Conservation (phyloP, 2,797 vertebrate species). For the Ctenochaetus hawaiiensis region DNA sequence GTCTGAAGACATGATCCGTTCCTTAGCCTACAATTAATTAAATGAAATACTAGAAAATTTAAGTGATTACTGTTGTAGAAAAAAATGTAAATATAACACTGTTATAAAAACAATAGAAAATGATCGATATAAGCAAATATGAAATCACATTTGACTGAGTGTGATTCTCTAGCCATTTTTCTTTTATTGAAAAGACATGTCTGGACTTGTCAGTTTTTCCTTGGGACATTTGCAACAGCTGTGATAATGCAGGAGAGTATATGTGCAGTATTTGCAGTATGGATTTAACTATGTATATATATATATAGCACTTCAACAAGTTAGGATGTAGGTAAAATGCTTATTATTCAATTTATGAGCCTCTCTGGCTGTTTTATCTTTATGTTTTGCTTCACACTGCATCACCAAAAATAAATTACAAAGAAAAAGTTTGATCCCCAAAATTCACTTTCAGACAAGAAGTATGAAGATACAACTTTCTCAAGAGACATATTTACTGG, state of each 20-base stretch:
- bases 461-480: background rate
- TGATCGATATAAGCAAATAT: background rate
- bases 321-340: no score
- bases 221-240: background rate
- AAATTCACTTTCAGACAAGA: background rate
- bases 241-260: background rate
- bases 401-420: background rate
- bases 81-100: background rate
- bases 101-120: constrained; percentile 3
- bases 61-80: background rate
- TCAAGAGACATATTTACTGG: background rate
- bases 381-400: background rate
- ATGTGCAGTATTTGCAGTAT: no score
- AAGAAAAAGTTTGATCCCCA: background rate
- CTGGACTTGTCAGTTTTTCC: constrained; percentile 3
- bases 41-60: no score
- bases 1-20: background rate
- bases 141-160: background rate
- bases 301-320: no score
- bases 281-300: no score
- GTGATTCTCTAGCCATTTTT: background rate
- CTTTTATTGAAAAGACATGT: background rate
- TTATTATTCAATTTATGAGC: no score
- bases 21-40: no score
- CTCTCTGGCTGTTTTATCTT: no score